Evolutionary conservation across 2,113 vertebrate species (phyloP).

Genomic region (Cottus gobio): DNA sequence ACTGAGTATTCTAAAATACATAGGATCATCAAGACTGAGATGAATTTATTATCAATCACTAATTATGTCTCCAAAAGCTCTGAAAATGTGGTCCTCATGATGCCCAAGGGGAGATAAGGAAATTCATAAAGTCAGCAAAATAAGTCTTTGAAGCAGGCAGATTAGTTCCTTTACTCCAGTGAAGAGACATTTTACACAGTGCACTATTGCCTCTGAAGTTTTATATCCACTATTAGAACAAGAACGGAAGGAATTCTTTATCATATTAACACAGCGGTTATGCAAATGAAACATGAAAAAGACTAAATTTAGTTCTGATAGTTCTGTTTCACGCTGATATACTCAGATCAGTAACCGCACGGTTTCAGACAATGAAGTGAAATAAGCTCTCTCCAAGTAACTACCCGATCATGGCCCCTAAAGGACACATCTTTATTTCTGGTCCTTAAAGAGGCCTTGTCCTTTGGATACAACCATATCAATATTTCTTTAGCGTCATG

Average conservation of each 20-base stretch:
- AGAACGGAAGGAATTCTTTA: background rate
- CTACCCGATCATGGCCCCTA: background rate
- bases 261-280: background rate
- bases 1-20: background rate
- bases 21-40: background rate
- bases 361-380: background rate
- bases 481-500: constrained; percentile 14
- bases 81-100: constrained; percentile 3
- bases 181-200: background rate
- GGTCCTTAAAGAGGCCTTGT: constrained; percentile 5
- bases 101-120: constrained; percentile 18
- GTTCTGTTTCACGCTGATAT: background rate
- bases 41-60: constrained; percentile 11
- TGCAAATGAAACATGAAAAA: constrained; percentile 22
- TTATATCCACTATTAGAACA: constrained; percentile 6
- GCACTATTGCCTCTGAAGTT: background rate
- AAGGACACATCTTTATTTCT: background rate
- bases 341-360: background rate
- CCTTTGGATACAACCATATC: constrained; percentile 10
- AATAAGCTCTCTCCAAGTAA: background rate
- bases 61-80: constrained; percentile 8
- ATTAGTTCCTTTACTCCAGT: background rate
- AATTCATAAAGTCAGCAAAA: constrained; percentile 24
- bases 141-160: constrained; percentile 7
- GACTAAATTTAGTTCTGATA: constrained; percentile 15